These are phyloP conservation scores for Epinephelus moara DNA, from an alignment of 2,113 vertebrate genomes.

Conservation along the genomic window DNA sequence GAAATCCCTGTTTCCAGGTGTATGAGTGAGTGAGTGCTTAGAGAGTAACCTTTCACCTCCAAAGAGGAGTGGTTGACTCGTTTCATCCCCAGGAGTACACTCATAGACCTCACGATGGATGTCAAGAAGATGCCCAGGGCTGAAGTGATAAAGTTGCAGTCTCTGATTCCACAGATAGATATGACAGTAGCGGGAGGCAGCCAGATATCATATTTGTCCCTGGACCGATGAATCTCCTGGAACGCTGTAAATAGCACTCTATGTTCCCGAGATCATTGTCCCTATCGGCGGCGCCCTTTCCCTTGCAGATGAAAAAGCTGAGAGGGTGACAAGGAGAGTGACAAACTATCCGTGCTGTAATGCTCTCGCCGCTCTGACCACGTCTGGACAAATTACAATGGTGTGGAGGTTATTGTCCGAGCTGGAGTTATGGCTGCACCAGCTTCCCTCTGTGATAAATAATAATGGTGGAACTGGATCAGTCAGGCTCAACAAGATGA, in stretches of 20 bases:
- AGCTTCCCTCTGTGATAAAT: constrained; percentile 63
- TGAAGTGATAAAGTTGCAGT: constrained; percentile 75
- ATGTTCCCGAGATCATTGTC: constrained; percentile 53
- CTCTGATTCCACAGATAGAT: constrained; percentile 84
- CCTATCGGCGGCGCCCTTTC: constrained; percentile 53
- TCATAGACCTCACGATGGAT: constrained; percentile 73
- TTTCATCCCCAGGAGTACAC: constrained; percentile 53
- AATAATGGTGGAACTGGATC: constrained; percentile 44
- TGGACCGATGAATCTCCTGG: constrained; percentile 77
- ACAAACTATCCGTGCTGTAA: constrained; percentile 69
- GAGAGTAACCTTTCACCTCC: constrained; percentile 59
- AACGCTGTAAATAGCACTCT: constrained; percentile 81
- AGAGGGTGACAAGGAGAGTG: constrained; percentile 59
- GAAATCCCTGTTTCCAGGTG: constrained; percentile 61
- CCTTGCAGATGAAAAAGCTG: constrained; percentile 78
- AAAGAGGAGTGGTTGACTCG: constrained; percentile 47
- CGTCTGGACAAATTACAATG: constrained; percentile 69
- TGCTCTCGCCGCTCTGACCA: constrained; percentile 54
- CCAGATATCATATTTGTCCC: constrained; percentile 84
- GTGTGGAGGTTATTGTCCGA: constrained; percentile 70
- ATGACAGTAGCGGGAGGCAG: constrained; percentile 84
- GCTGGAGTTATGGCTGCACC: constrained; percentile 69
- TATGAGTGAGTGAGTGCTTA: constrained; percentile 19
- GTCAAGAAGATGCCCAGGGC: constrained; percentile 66
- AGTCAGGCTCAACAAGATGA: constrained; percentile 47